Percentiles rank a stretch among this genome's conserved stretches.
Conservation (phyloP, 2,888 invertebrate genomes). For the Ectropis crepuscularia region DNA sequence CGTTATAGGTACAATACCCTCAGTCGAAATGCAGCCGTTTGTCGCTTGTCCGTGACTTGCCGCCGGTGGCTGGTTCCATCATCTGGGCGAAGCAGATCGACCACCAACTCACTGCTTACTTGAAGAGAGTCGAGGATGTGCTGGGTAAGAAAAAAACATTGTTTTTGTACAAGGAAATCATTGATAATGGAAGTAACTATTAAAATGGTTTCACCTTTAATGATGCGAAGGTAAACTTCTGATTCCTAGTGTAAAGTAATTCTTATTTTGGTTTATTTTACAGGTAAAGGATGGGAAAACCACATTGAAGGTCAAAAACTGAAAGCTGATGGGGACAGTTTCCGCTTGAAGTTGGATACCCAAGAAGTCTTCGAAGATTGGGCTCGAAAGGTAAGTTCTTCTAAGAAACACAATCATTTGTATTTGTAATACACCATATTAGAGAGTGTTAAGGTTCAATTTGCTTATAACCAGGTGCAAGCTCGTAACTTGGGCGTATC, state of each 20-base stretch:
- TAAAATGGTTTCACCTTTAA: neutral
- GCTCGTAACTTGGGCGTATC: constrained; percentile 97
- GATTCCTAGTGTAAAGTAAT: neutral
- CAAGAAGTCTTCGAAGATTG: constrained; percentile 99
- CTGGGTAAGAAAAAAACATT: constrained; percentile 86
- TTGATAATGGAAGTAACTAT: neutral
- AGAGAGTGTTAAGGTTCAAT: constrained; percentile 14
- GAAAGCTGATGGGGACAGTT: constrained; percentile 99
- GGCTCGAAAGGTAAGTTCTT: constrained; percentile 89
- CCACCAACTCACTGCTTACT: constrained; percentile 97
- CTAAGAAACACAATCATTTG: neutral
- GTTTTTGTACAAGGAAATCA: neutral
- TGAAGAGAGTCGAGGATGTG: constrained; percentile 99
- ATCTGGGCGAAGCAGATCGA: constrained; percentile 99
- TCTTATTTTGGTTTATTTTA: neutral
- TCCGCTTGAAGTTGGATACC: constrained; percentile 97
- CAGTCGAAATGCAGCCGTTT: constrained; percentile 97
- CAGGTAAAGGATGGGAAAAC: constrained; percentile 98
- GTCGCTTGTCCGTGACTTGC: constrained; percentile 96
- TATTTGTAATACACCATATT: neutral
- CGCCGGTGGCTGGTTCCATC: constrained; percentile 98
- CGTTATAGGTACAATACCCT: constrained; percentile 93
- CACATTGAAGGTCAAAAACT: constrained; percentile 99
- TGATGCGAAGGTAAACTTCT: neutral
- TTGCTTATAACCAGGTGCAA: constrained; percentile 86